Evolutionary conservation across 2,113 vertebrate genomes (phyloP), one percentile per base, ranked within the genome.

Genomic region (Cyprinodon tularosa): DNA sequence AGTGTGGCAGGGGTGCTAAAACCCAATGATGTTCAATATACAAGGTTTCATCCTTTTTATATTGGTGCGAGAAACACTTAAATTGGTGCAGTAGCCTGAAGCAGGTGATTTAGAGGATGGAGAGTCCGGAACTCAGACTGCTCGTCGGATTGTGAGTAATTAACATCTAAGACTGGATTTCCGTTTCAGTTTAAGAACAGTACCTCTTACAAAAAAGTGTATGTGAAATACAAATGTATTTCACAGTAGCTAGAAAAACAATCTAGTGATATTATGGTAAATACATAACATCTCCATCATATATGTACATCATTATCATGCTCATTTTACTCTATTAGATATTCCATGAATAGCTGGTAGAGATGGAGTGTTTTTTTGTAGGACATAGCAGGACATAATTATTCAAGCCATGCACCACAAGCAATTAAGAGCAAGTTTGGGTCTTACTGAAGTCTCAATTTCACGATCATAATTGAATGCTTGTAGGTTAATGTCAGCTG

Each of bases 21-120:
- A 78, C 37, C 29, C 53, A 69, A 5, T 53, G 60, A 73, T 39
- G 22, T 71, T 44, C 84, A 17, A 62, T 66, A 45, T 65, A 37
- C 39, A 71, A 68, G 20, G 3, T 62, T 80, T 81, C 63, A 84
- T 83, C 76, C 84, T 76, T 82, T 76, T 83, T 22, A 85, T 83
- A 85, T 83, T 78, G 80, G 86, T 89, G 63, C 60, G 61, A 42
- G 39, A 59, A 65, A 62, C 66, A 71, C 65, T 69, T 72, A 29
- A 45, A 57, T 57, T 17, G 14, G 47, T 20, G 62, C 38, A 36
- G 62, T 74, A 39, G 50, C 76, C 71, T 4, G 71, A 72, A 71
- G 76, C 48, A 3, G 62, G 53, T 61, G 68, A 78, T 83, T 80
- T 64, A 72, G 40, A 68, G 59, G 62, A 48, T 45, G 66, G 48